Conservation (phyloP, 2,797 vertebrate genomes). For the Masticophis lateralis region DNA sequence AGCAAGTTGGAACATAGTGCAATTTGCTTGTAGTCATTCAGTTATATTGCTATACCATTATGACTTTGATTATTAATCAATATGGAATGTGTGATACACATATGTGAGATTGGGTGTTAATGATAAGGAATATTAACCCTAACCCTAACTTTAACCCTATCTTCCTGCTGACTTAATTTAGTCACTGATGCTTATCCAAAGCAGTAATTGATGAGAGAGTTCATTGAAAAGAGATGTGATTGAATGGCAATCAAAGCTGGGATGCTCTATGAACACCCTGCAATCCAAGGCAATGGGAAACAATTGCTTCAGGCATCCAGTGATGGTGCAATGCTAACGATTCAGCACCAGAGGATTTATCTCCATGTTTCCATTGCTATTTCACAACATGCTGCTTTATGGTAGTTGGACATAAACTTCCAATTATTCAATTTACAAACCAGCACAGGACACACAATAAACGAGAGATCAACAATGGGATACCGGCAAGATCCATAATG, state of each 20-base stretch:
- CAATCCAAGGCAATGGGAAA: background rate
- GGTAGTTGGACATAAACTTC: background rate
- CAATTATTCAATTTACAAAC: background rate
- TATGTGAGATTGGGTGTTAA: slow-evolving; percentile 35
- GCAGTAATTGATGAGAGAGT: background rate
- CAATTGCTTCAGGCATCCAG: background rate
- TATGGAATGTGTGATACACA: slow-evolving; percentile 55
- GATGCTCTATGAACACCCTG: background rate
- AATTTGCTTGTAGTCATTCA: slow-evolving; percentile 55
- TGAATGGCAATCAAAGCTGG: background rate
- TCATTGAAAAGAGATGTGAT: background rate
- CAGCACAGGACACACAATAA: background rate
- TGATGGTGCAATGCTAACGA: background rate
- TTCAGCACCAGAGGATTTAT: background rate
- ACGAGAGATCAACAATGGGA: background rate
- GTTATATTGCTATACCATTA: slow-evolving; percentile 49
- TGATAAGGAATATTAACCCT: background rate
- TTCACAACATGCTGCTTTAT: background rate
- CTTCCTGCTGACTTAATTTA: slow-evolving; percentile 34
- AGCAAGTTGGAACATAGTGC: too few relatives aligned
- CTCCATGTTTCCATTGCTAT: background rate
- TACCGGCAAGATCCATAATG: background rate
- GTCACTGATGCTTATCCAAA: slow-evolving; percentile 20
- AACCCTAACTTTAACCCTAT: background rate
- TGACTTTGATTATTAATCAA: slow-evolving; percentile 62